A percentile compares a stretch with the other conserved stretches of the same genome.
Evolutionary conservation across 1,140 invertebrate genomes (phyloP).

Genomic region (Drosophila grimshawi): DNA sequence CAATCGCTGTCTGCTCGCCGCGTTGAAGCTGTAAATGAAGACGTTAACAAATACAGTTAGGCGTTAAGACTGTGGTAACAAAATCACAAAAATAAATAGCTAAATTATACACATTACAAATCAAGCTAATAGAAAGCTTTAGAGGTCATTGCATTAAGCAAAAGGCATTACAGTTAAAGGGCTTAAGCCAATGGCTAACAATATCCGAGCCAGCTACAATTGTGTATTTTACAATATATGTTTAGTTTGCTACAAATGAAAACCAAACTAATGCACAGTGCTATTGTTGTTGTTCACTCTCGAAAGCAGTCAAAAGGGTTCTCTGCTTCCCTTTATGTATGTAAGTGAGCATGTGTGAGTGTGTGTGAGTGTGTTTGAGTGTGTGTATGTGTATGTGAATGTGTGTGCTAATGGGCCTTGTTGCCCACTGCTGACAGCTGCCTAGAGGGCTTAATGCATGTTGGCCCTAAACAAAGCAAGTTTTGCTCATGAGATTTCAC

Average conservation of each 20-base stretch:
- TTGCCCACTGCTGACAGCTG: slow-evolving; percentile 66
- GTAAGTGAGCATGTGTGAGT: too few relatives aligned
- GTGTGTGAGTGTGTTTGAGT: too few relatives aligned
- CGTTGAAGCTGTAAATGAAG: slow-evolving; percentile 33
- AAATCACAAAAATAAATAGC: slow-evolving; percentile 4
- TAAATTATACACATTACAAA: neutral
- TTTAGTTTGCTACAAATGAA: slow-evolving; percentile 45
- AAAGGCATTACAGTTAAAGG: slow-evolving; percentile 2
- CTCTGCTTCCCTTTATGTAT: neutral
- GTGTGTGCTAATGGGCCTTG: slow-evolving; percentile 42
- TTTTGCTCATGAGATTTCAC: slow-evolving; percentile 50
- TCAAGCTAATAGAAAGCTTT: slow-evolving; percentile 6
- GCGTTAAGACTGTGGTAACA: neutral
- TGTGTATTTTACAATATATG: slow-evolving; percentile 29
- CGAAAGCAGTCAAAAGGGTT: slow-evolving; percentile 47
- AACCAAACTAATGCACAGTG: slow-evolving; percentile 26
- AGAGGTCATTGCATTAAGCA: neutral
- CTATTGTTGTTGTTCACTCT: slow-evolving; percentile 54
- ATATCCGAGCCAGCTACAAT: slow-evolving; percentile 49
- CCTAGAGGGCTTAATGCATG: slow-evolving; percentile 48
- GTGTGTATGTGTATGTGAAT: slow-evolving; percentile 1
- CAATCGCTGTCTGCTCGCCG: neutral
- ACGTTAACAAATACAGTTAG: slow-evolving; percentile 8
- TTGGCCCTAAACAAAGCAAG: slow-evolving; percentile 65
- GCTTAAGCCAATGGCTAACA: slow-evolving; percentile 17